Conservation (phyloP, 1,140 invertebrate genomes). For the Zaprionus ghesquierei region DNA sequence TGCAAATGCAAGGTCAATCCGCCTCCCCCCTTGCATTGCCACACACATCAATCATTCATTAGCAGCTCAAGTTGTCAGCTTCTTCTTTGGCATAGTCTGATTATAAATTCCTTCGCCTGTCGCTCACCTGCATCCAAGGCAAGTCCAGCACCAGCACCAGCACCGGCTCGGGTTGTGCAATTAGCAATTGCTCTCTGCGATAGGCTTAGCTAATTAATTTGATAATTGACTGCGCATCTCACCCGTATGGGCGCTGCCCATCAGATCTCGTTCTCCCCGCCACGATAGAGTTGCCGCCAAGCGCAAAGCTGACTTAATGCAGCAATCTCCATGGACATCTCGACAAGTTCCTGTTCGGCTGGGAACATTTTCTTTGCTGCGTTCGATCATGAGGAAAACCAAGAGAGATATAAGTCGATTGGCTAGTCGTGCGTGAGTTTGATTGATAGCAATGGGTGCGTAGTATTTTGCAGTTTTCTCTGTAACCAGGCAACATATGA, state of each 20-base stretch:
- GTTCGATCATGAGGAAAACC: not conserved
- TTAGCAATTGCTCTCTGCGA: slow-evolving; percentile 49
- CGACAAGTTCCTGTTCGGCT: slow-evolving; percentile 9
- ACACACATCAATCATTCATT: slow-evolving; percentile 81
- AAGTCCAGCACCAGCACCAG: not conserved
- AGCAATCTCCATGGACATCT: not conserved
- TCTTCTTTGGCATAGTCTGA: slow-evolving; percentile 45
- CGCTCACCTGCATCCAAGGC: not conserved
- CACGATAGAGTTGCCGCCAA: not conserved
- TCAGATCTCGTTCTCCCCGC: slow-evolving; percentile 17
- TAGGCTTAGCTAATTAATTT: slow-evolving; percentile 70
- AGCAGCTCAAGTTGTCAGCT: slow-evolving; percentile 77
- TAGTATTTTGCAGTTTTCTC: not conserved
- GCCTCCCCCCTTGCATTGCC: slow-evolving; percentile 3
- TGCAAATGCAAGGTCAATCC: slow-evolving; percentile 77
- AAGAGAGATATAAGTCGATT: not conserved
- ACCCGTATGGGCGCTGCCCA: slow-evolving; percentile 8
- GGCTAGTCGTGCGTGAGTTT: not conserved
- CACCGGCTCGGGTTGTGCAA: slow-evolving; percentile 38
- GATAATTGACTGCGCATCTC: slow-evolving; percentile 60
- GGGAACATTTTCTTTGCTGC: not conserved
- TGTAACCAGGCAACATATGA: too few relatives aligned
- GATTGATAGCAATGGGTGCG: not conserved
- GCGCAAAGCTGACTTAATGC: slow-evolving; percentile 3
- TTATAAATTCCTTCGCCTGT: slow-evolving; percentile 52